Conservation (phyloP, 2,113 vertebrate genomes). For the Sinosuthora webbiana region DNA sequence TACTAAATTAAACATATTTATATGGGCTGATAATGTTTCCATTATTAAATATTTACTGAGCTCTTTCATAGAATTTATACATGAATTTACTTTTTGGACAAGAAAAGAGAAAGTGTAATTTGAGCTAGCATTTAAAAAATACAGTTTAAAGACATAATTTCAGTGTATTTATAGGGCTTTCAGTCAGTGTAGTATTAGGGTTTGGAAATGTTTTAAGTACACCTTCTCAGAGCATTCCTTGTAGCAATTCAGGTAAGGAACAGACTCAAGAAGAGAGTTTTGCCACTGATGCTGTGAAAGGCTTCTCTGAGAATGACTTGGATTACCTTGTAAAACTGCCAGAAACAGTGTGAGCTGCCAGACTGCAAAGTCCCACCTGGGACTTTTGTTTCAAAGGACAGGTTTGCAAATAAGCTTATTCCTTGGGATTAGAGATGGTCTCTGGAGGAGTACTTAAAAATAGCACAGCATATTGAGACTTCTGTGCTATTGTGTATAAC, state of each 20-base stretch:
- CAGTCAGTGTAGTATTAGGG: not conserved
- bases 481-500: not conserved
- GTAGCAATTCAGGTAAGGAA: not conserved
- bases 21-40: not conserved
- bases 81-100: not conserved
- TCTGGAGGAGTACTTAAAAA: not conserved
- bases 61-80: not conserved
- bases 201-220: not conserved
- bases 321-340: not conserved
- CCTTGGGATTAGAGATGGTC: not conserved
- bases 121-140: not conserved
- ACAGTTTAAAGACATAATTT: not conserved
- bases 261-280: not conserved
- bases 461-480: not conserved
- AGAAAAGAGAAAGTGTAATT: not conserved
- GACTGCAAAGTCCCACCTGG: not conserved
- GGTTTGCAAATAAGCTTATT: constrained; percentile 17
- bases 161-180: not conserved
- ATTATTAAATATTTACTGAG: not conserved
- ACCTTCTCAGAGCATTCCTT: not conserved
- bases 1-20: not conserved
- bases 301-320: not conserved
- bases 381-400: not conserved
- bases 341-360: not conserved
- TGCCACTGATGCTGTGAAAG: not conserved